These are phyloP conservation scores for Cyprinodon tularosa DNA, from an alignment of 2,113 vertebrate genomes.

Conservation along the genomic window DNA sequence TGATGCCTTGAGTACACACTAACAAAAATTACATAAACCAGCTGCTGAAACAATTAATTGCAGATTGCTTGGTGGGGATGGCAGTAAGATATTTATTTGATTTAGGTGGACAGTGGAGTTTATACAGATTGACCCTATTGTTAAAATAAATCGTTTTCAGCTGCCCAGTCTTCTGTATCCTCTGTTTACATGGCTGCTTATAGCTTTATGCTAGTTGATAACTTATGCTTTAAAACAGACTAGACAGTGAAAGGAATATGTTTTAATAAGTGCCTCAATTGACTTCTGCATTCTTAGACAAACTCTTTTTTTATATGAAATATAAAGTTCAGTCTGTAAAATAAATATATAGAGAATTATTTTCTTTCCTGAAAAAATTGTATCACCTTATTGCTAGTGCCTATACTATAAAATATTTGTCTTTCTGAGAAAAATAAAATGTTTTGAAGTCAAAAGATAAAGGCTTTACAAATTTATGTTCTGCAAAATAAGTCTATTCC, in stretches of 20 bases:
- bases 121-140: constrained; percentile 32
- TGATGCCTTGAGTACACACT: constrained; percentile 48
- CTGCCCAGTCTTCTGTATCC: constrained; percentile 28
- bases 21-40: constrained; percentile 62
- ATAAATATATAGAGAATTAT: too few relatives aligned
- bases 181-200: constrained; percentile 34
- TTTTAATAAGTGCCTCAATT: neutral
- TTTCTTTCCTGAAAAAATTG: too few relatives aligned
- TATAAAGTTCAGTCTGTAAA: too few relatives aligned
- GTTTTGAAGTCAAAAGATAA: too few relatives aligned
- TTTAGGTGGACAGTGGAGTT: constrained; percentile 52
- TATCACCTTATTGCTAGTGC: neutral
- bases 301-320: too few relatives aligned
- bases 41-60: constrained; percentile 44
- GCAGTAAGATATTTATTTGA: constrained; percentile 42
- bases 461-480: too few relatives aligned
- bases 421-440: too few relatives aligned
- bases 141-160: constrained; percentile 51
- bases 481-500: too few relatives aligned
- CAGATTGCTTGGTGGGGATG: constrained; percentile 15
- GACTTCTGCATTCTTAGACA: neutral
- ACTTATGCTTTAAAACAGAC: constrained; percentile 31
- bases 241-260: constrained; percentile 19
- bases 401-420: neutral
- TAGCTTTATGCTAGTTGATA: constrained; percentile 42